Base-by-base conservation (phyloP, 2,888 invertebrate genomes). In the Chymomyza fuscimana region DNA sequence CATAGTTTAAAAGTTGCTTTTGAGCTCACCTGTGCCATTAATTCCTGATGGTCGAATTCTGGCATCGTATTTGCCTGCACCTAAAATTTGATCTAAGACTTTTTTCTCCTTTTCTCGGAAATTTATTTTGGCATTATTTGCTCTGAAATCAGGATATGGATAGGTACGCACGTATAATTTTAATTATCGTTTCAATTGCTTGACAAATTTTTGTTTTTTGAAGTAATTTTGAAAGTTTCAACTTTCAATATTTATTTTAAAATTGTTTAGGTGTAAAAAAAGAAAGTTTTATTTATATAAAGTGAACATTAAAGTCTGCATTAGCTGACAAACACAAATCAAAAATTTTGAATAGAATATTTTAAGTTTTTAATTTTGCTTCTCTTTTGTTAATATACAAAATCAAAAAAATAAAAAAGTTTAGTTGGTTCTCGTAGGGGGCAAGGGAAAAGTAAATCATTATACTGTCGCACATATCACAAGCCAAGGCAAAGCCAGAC, bases 61-160 rank as follows among this genome's bases (percentile, higher is more conserved):
- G 80, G 97, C 97, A 93, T 98, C 98, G 94, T 98, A 98, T 84
- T 96, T 94, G 81, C 96, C 96, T 76, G 96, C 96, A 78, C 97
- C 97, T 90, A 98, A 94, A 92, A 98, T 98, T 93, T 96, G 95
- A 93, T 98, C 98, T 92, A 98, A 93, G 89, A 98, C 97, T 93
- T 97, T 96, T 92, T 98, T 98, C 93, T 98, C 98, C 93, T 96
- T 97, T 93, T 97, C 97, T 88, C 98, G 94, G 93, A 96, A 97
- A 94, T 97, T 97, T 92, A 96, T 95, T 93, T 95, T 96, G 90
- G 93, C 94, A 93, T 94, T 95, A 93, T 94, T 94, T 93, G 95
- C 95, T 94, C 96, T 96, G 93, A 77, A 91, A 90, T 90, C 89
- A 90, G 90, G 90, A 90, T 90, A 90, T 86, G 90, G 90, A 90